A percentile compares a stretch with the other conserved stretches of the same genome.
These are phyloP conservation scores for Dorcus hopei DNA, from an alignment of 2,888 invertebrate genomes.

Conservation along the genomic window DNA sequence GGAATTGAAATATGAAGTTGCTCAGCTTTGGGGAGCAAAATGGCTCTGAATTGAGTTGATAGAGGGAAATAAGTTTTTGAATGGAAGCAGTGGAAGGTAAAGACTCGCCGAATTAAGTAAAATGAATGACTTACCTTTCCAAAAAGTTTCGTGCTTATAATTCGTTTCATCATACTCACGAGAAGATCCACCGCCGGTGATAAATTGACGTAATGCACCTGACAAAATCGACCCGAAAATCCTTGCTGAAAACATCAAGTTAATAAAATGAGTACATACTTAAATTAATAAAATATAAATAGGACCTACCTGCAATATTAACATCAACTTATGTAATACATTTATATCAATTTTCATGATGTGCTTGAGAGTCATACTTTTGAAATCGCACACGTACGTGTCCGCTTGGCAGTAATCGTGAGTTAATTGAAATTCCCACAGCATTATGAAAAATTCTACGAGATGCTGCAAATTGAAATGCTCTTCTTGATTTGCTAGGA, in stretches of 20 bases:
- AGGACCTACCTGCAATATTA: too few relatives aligned
- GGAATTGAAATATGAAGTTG: too few relatives aligned
- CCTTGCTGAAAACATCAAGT: too few relatives aligned
- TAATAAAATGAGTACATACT: too few relatives aligned
- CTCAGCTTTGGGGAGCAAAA: too few relatives aligned
- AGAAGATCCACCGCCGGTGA: neutral
- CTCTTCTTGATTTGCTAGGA: neutral
- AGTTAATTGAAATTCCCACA: neutral
- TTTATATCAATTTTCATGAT: neutral
- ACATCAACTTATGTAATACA: neutral
- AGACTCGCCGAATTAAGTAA: too few relatives aligned
- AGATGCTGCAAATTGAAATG: neutral
- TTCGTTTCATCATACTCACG: neutral
- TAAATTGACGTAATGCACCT: neutral
- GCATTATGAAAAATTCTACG: neutral
- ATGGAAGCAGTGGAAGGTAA: too few relatives aligned
- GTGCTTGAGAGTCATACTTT: neutral
- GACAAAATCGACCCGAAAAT: too few relatives aligned
- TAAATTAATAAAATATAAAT: too few relatives aligned
- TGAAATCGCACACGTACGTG: neutral
- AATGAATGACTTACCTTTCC: neutral
- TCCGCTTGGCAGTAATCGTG: neutral
- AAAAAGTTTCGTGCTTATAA: neutral
- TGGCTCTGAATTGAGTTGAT: too few relatives aligned
- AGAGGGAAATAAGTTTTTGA: too few relatives aligned